phyloP scores from a whole-genome alignment of 2,888 invertebrate genomes.

The Cloeon dipterum region DNA sequence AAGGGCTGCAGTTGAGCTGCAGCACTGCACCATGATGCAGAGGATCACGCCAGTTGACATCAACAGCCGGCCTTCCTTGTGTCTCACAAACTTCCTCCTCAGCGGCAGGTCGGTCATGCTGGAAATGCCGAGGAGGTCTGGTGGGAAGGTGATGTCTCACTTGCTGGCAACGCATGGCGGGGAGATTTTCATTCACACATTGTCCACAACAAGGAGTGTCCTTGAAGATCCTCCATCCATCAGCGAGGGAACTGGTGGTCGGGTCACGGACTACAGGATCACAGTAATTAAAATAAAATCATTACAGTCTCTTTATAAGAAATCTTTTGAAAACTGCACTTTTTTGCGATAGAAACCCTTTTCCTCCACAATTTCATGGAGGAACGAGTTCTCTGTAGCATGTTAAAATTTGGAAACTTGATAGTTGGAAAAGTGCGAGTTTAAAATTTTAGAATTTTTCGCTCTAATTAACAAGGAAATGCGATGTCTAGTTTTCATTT shows the following conservation, averaged over 20 bases:
- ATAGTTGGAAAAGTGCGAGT: too few relatives aligned
- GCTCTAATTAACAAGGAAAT: too few relatives aligned
- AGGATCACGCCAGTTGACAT: constrained; percentile 91
- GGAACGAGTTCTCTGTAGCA: constrained; percentile 1
- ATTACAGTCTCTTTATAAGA: too few relatives aligned
- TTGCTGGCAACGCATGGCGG: constrained; percentile 84
- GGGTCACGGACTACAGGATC: constrained; percentile 77
- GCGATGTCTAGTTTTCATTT: too few relatives aligned
- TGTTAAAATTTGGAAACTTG: too few relatives aligned
- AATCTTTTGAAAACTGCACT: background rate
- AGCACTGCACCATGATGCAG: constrained; percentile 63
- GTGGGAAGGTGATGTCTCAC: constrained; percentile 76
- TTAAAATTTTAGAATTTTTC: too few relatives aligned
- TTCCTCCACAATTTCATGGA: constrained; percentile 5
- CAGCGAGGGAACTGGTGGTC: constrained; percentile 81
- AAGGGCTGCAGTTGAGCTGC: constrained; percentile 57
- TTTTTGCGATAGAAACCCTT: background rate
- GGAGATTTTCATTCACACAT: constrained; percentile 84
- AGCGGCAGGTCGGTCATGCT: constrained; percentile 82
- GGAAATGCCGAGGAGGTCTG: constrained; percentile 61
- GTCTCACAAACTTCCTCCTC: constrained; percentile 89
- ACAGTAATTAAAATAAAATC: constrained; percentile 16
- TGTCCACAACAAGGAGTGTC: constrained; percentile 61
- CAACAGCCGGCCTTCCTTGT: constrained; percentile 83
- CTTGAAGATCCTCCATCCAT: constrained; percentile 90